Evolutionary conservation across 64 coral and sea anemone species (phyloP), one percentile per base, ranked within the genome.

Genomic region (Acropora tenuis): DNA sequence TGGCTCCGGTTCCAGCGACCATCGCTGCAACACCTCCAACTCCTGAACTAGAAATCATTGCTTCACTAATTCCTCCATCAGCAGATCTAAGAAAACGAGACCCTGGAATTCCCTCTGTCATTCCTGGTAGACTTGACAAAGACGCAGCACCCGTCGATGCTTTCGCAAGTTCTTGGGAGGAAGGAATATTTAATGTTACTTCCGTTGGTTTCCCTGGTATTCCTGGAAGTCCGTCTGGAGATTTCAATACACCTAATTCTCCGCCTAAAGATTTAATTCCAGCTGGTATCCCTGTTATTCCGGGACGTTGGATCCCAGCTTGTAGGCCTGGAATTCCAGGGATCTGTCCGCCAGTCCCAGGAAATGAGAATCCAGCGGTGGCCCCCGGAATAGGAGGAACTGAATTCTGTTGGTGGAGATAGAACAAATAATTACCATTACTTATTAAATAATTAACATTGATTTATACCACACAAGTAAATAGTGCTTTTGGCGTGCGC

Each of bases 351-450:
- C 1, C 48, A 13, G 30, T 17, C 12, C 74, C 81, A 44, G 74
- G 1, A 73, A 74, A 68, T 82, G 41, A 71, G 10, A 20, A 20
- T 17, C 52, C 17, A 45, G 12, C 63, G 1, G 65, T 53, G 13
- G 65, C 45, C 18, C 78, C 63, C 15, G 86, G 6, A 18, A 67
- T 48, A 71, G 84, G 69, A 48, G 94, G 90, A 47, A 48, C 59
- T 15, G 94, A 89, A 63, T 73, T 85, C 82, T 85, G n/a, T n/a
- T n/a, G 16, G 65, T 30, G 19, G 59, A 13, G 17, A 71, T 49
- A 55, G 10, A 55, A 55, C 10, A 55, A 30, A 30, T 0, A 30
- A 30, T 30, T 55, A 0, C 52, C 52, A 55, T 55, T 55, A 55
- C 63, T 15, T 10, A 30, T 30, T 30, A 30, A 30, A 30, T 30